Base-by-base conservation (phyloP, 2,888 invertebrate genomes). In the Esperia sulphurella region DNA sequence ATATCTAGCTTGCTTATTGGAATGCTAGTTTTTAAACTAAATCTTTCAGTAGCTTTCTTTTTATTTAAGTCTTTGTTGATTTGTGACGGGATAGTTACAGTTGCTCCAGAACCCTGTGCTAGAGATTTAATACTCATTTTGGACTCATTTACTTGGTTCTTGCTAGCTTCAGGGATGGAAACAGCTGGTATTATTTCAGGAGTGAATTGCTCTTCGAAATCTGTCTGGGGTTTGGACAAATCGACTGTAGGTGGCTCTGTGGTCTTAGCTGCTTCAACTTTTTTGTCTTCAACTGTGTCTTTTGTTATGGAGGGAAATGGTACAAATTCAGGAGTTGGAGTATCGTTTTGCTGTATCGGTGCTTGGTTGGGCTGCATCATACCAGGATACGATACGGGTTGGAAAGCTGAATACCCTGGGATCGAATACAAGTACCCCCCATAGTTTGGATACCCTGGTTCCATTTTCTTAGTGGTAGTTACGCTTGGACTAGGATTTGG, bases 1-100 rank as follows among this genome's bases (percentile, higher is more conserved):
- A 89, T 79, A 55, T 89, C 89, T 37, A 89, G 79, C 61, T 88
- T 87, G 50, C 86, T 87, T 43, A 89, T 88, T 3, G 90, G 90
- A 57, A 90, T 90, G 59, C 88, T 89, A 0, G 90, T 89, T 76
- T 84, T 90, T 12, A 90, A 62, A 53, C 88, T 88, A 44, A 82
- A 87, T 43, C 83, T 65, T 67, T 88, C 88, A 9, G 67, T 45
- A 28, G 74, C 54, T 64, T 87, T 88, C 63, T 79, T 79, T 67
- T 41, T 46, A 35, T 5, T 28, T 0, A 9, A 4, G 9, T 46
- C 46, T 41, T 41, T 46, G 12, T 54, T 68, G 28, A 53, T 48
- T 48, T 68, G 69, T 10, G 69, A 52, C 21, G 76, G 66, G 43
- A 71, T 68, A 0, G 72, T 78, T 1, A 79, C 72, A 2, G 79